Conservation (phyloP, 2,888 invertebrate genomes). For the Scrobipalpa atriplicella region DNA sequence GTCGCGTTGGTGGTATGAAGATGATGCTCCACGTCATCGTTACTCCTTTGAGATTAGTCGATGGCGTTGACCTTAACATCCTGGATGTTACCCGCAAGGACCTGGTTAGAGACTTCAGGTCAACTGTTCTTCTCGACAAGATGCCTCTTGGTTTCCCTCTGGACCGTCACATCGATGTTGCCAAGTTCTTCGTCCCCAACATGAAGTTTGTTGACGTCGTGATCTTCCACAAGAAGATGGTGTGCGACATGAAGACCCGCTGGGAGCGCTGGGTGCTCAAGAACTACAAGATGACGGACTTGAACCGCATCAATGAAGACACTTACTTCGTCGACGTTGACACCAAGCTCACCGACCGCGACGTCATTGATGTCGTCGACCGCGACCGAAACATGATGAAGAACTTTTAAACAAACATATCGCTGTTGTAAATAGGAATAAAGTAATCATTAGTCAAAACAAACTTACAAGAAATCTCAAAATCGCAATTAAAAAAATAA, state of each 20-base stretch:
- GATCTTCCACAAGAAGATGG: slow-evolving; percentile 84
- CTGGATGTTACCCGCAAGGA: slow-evolving; percentile 75
- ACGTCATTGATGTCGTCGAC: slow-evolving; percentile 32
- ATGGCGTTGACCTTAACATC: slow-evolving; percentile 62
- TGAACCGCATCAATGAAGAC: slow-evolving; percentile 53
- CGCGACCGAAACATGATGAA: not conserved
- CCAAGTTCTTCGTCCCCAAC: slow-evolving; percentile 85
- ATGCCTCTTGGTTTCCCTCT: slow-evolving; percentile 89
- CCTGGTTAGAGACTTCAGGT: slow-evolving; percentile 63
- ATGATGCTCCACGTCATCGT: slow-evolving; percentile 85
- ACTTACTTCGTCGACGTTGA: slow-evolving; percentile 60
- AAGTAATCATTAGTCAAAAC: not conserved
- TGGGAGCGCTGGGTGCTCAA: slow-evolving; percentile 68
- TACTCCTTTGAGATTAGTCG: slow-evolving; percentile 76
- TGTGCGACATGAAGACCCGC: slow-evolving; percentile 71
- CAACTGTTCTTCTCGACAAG: slow-evolving; percentile 79
- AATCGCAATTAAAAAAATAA: slow-evolving; percentile 6
- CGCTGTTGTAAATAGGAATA: not conserved
- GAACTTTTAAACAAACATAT: not conserved
- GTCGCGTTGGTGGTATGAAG: slow-evolving; percentile 85
- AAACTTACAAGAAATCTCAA: slow-evolving; percentile 5
- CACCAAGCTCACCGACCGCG: slow-evolving; percentile 38
- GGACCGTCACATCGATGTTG: slow-evolving; percentile 84
- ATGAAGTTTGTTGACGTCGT: slow-evolving; percentile 85
- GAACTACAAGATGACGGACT: slow-evolving; percentile 59